Evolutionary conservation across 1,140 invertebrate species (phyloP).

Genomic region (Steinernema khuongi): DNA sequence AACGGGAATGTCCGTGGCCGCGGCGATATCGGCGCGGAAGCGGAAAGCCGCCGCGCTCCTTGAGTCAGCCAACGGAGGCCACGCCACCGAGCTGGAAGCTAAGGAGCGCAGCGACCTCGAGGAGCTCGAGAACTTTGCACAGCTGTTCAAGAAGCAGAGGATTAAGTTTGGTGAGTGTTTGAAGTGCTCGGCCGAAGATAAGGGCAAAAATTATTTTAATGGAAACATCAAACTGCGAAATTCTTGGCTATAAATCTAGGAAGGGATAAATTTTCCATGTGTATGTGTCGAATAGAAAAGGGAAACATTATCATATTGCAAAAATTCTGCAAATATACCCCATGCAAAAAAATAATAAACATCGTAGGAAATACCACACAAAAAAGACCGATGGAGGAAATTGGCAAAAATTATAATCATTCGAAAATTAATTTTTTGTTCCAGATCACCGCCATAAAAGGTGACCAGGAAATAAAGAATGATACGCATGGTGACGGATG

Average conservation of each 20-base stretch:
- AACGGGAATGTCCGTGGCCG: constrained; percentile 4
- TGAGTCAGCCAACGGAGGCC: background rate
- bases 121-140: constrained; percentile 90
- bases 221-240: background rate
- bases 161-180: constrained; percentile 75
- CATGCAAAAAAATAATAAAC: too few species aligned
- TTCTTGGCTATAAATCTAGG: background rate
- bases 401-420: too few species aligned
- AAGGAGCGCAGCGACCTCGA: constrained; percentile 87
- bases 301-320: too few species aligned
- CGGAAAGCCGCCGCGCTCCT: background rate
- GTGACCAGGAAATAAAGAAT: too few species aligned
- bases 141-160: constrained; percentile 87
- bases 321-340: too few species aligned
- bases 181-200: background rate
- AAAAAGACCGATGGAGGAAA: too few species aligned
- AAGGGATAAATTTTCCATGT: too few species aligned
- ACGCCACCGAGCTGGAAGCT: background rate
- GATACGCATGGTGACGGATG: too few species aligned
- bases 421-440: too few species aligned
- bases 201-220: background rate
- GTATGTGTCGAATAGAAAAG: too few species aligned
- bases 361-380: too few species aligned
- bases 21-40: constrained; percentile 8
- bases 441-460: too few species aligned